A percentile compares a stretch with the other conserved stretches of the same genome.
These are phyloP conservation scores for Drosophila flavopinicola DNA, from an alignment of 2,888 invertebrate species.

Conservation along the genomic window DNA sequence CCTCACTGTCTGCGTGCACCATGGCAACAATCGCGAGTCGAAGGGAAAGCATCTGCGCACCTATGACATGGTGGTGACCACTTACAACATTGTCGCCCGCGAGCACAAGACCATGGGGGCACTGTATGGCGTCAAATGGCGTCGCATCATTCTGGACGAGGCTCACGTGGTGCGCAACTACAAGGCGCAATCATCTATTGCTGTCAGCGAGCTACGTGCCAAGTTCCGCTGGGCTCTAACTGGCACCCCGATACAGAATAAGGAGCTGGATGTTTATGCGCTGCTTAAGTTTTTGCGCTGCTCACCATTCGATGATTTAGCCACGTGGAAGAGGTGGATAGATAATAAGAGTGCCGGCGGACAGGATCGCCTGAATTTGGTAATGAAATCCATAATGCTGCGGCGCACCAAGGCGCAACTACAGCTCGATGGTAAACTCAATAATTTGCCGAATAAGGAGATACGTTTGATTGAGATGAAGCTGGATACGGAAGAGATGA, in stretches of 20 bases:
- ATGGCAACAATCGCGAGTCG: slow-evolving; percentile 91
- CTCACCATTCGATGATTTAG: slow-evolving; percentile 94
- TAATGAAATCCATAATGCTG: slow-evolving; percentile 93
- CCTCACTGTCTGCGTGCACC: slow-evolving; percentile 89
- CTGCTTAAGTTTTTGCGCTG: slow-evolving; percentile 93
- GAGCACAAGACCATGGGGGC: slow-evolving; percentile 87
- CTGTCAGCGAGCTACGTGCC: slow-evolving; percentile 86
- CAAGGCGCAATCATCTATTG: slow-evolving; percentile 90
- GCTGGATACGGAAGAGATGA: slow-evolving; percentile 89
- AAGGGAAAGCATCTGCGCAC: slow-evolving; percentile 87
- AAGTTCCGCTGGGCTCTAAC: slow-evolving; percentile 93
- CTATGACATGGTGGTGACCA: slow-evolving; percentile 94
- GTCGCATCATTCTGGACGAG: slow-evolving; percentile 95
- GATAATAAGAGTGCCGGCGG: slow-evolving; percentile 92
- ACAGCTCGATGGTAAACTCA: slow-evolving; percentile 87
- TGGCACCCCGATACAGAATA: slow-evolving; percentile 98
- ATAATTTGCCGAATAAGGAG: slow-evolving; percentile 87
- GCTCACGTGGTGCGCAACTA: slow-evolving; percentile 96
- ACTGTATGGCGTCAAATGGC: slow-evolving; percentile 91
- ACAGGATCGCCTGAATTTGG: slow-evolving; percentile 91
- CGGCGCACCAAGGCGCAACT: slow-evolving; percentile 94
- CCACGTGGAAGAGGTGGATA: slow-evolving; percentile 96
- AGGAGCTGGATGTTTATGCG: slow-evolving; percentile 92
- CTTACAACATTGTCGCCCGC: slow-evolving; percentile 90
- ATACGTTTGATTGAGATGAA: slow-evolving; percentile 87